These are phyloP conservation scores for Chromobotia macracanthus DNA, from an alignment of 2,797 vertebrate genomes.

Conservation along the genomic window DNA sequence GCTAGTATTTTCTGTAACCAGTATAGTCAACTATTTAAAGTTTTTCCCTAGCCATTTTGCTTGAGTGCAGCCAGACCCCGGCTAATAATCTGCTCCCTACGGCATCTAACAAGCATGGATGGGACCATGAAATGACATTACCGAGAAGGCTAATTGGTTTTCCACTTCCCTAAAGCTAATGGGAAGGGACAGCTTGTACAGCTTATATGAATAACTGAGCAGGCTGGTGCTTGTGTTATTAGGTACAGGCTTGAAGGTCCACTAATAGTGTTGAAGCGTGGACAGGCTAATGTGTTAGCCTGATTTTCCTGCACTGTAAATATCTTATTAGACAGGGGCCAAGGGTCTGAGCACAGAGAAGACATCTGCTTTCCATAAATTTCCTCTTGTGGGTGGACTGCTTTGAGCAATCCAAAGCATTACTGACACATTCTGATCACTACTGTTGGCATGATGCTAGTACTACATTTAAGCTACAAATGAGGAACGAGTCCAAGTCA, in stretches of 20 bases:
- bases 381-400: conserved; percentile 27
- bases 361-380: conserved; percentile 58
- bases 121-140: conserved; percentile 39
- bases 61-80: conserved; percentile 8
- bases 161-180: conserved; percentile 41
- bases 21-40: not conserved
- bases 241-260: conserved; percentile 26
- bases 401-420: conserved; percentile 9
- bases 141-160: conserved; percentile 47
- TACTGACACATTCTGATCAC: conserved; percentile 13
- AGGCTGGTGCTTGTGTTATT: conserved; percentile 27
- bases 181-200: conserved; percentile 36
- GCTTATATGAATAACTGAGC: conserved; percentile 30
- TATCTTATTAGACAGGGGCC: conserved; percentile 27
- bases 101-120: conserved; percentile 18
- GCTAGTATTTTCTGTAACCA: not conserved
- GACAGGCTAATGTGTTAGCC: conserved; percentile 22
- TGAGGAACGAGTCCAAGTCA: not conserved
- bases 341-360: conserved; percentile 18
- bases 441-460: conserved; percentile 1
- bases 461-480: conserved; percentile 1
- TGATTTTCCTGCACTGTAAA: conserved; percentile 9
- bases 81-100: conserved; percentile 27
- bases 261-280: conserved; percentile 18
- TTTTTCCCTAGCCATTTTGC: conserved; percentile 21